These are phyloP conservation scores for Phenacoccus solenopsis DNA, from an alignment of 1,140 invertebrate species.

Conservation along the genomic window DNA sequence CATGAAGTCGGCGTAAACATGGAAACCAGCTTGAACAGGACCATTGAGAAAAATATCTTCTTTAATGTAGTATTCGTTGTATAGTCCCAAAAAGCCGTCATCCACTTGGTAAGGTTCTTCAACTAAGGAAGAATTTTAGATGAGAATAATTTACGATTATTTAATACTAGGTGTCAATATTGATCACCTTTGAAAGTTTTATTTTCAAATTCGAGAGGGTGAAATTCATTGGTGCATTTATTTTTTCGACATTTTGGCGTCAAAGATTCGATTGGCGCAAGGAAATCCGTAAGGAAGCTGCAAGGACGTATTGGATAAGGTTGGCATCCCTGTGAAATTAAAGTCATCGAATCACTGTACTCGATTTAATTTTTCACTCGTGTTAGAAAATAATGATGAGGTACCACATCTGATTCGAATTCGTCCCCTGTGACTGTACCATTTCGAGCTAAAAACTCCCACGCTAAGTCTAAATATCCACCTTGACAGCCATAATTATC, in stretches of 20 bases:
- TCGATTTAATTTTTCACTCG: not conserved
- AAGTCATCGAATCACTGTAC: not conserved
- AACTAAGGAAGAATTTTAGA: not conserved
- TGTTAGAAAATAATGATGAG: not conserved
- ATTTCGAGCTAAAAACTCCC: constrained; percentile 11
- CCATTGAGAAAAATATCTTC: constrained; percentile 33
- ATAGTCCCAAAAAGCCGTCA: not conserved
- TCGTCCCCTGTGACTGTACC: constrained; percentile 24
- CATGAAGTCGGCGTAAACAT: constrained; percentile 37
- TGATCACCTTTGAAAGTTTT: not conserved
- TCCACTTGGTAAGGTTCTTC: not conserved
- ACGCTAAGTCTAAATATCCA: constrained; percentile 9
- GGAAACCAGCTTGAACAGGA: constrained; percentile 41
- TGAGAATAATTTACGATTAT: too few relatives aligned
- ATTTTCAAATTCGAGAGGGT: not conserved
- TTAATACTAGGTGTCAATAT: too few relatives aligned
- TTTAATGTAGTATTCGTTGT: constrained; percentile 4
- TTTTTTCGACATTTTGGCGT: not conserved
- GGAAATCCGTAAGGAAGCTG: not conserved
- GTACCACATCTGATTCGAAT: constrained; percentile 19
- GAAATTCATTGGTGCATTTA: not conserved
- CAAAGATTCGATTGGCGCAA: not conserved
- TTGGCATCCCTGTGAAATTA: not conserved
- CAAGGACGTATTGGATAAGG: not conserved
- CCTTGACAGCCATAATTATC: constrained; percentile 20